Conservation (phyloP, 2,113 vertebrate genomes). For the Cyphomyrus discorhynchus region DNA sequence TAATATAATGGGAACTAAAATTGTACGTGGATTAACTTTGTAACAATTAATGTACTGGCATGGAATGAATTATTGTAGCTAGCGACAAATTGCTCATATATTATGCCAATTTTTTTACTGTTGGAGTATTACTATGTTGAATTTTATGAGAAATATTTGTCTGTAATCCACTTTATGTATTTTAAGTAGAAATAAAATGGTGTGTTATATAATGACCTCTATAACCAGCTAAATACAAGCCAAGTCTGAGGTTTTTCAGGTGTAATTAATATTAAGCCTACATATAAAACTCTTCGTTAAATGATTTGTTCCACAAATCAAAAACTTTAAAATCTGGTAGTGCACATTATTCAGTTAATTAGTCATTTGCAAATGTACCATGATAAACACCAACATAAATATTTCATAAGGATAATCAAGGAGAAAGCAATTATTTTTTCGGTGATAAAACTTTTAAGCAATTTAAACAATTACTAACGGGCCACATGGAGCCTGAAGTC, state of each 20-base stretch:
- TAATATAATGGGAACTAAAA: background rate
- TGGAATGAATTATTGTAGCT: background rate
- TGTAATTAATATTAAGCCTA: background rate
- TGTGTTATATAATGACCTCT: background rate
- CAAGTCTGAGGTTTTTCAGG: background rate
- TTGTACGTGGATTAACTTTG: background rate
- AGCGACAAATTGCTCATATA: background rate
- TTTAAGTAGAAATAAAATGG: background rate
- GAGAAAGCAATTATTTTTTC: slow-evolving; percentile 1
- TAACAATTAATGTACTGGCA: background rate
- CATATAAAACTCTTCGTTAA: background rate
- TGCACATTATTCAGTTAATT: background rate
- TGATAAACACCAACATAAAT: background rate
- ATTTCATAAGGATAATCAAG: slow-evolving; percentile 3
- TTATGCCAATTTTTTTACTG: background rate
- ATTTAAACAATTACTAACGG: background rate
- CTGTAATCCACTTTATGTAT: background rate
- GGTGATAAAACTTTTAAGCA: background rate
- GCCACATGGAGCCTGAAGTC: background rate
- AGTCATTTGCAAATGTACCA: background rate
- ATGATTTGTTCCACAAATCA: background rate
- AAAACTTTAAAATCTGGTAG: background rate
- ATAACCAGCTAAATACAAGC: background rate
- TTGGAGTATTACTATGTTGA: background rate
- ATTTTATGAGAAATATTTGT: background rate